Evolutionary conservation across 1,140 invertebrate species (phyloP).

Genomic region (Drosophila suzukii): DNA sequence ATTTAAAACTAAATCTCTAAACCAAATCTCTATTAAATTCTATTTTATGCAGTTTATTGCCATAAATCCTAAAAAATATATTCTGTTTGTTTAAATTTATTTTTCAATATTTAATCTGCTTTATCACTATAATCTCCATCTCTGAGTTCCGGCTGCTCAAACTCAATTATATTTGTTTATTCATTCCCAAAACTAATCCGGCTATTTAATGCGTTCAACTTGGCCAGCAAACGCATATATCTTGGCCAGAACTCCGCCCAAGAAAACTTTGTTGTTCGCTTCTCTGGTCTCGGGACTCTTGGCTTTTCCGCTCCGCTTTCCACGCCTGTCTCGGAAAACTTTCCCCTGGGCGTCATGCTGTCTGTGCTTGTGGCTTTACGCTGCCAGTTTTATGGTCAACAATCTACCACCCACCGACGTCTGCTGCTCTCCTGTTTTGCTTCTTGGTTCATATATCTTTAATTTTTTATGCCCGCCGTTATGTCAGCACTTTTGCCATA

Average conservation of each 20-base stretch:
- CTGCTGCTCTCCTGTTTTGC: conserved; percentile 8
- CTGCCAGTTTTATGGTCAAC: conserved; percentile 60
- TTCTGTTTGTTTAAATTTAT: conserved; percentile 3
- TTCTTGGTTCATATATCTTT: conserved; percentile 72
- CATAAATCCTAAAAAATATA: neutral
- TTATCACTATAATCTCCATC: conserved; percentile 23
- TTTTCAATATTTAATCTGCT: conserved; percentile 17
- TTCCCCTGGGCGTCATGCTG: conserved; percentile 72
- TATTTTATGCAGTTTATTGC: neutral
- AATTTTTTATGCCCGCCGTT: conserved; percentile 63
- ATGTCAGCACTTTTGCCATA: conserved; percentile 73
- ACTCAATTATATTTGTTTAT: conserved; percentile 53
- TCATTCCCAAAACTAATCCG: conserved; percentile 65
- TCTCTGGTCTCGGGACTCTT: conserved; percentile 8
- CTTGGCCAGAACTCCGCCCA: conserved; percentile 30
- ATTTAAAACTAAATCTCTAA: too few relatives aligned
- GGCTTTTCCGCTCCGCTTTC: conserved; percentile 51
- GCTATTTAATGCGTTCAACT: conserved; percentile 62
- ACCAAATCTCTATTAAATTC: too few relatives aligned
- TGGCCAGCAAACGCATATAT: conserved; percentile 61
- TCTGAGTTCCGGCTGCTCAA: conserved; percentile 15
- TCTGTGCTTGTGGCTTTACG: conserved; percentile 51
- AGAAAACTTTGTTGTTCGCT: conserved; percentile 51
- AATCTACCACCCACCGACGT: conserved; percentile 7
- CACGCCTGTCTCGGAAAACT: conserved; percentile 51